Evolutionary conservation across 64 coral and sea anemone species (phyloP), one percentile per base, ranked within the genome.

Genomic region (Porites australiensis): DNA sequence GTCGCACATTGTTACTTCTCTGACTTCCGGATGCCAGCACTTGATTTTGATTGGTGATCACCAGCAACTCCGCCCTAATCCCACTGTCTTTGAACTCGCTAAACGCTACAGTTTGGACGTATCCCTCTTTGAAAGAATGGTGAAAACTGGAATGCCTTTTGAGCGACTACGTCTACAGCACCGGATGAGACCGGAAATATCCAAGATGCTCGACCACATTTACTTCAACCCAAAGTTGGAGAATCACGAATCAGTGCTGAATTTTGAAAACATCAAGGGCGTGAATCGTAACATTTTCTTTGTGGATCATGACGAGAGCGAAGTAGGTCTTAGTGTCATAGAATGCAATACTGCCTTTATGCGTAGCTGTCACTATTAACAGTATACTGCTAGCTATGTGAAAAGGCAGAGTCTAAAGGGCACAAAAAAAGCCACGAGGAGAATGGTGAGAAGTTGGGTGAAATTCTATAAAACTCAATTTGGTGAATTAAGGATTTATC

Each of bases 11-110:
- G 96, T 98, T 9, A 98, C 96, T 20, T 90, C 96, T 64, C 52
- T 98, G 21, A 98, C 88, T 64, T 70, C 88, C 44, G 92, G 88
- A 75, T 98, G 96, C 70, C 92, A 98, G 77, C 96, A 98, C 44
- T 77, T 98, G 87, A 94, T 98, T 94, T 48, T 98, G 77, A 98
- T 98, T 94, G 96, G 96, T 61, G 96, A 98, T 88, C 96, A 98
- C 49, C 88, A 98, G 51, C 96, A 98, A 18, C 82, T 98, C n/a
- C 88, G 96, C 19, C 96, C 96, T 77, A 98, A 94, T 74, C 96
- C 96, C n/a, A 98, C 89, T 6, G 96, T 98, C 67, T 98, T 77
- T 63, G 55, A 82, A 13, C 77, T 94, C 37, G 96, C 92, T 2
- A 94, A 91, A 66, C 69, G 94, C 79, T 98, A 91, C 75, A 59